Base-by-base conservation (phyloP, 2,888 invertebrate species). In the Cylindroiulus punctatus region DNA sequence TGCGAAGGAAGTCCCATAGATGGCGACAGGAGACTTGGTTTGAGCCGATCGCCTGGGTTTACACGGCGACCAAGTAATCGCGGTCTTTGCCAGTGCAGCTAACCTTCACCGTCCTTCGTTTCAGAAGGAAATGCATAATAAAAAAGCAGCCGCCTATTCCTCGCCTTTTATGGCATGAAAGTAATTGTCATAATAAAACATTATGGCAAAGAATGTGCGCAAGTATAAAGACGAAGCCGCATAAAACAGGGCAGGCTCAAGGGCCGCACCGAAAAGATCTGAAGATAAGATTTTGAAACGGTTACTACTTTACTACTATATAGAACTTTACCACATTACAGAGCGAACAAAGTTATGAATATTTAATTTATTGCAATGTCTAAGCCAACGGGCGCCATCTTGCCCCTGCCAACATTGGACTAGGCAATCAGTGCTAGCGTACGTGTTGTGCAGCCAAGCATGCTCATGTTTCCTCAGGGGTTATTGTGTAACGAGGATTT, bases 181-280 rank as follows among this genome's bases (percentile, higher is more conserved):
- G 57, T 65, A 65, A 65, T 65, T 65, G 57, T 65, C 57, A 65
- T 65, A 65, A 65, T 65, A 65, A 65, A 65, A 65, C 57, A 65
- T 65, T 65, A 65, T 65, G 57, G 57, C 57, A 65, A 22, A 12
- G 57, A 65, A 65, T 65, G 57, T 65, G 22, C 22, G 57, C 57
- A 65, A 65, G 57, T 19, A 65, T 65, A 65, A 65, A 65, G 57
- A 65, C 22, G 57, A 65, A 65, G 57, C 22, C 10, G 22, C 22
- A 26, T 65, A 26, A 22, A 22, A 65, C 22, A 22, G 22, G 57
- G 22, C 57, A 65, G 57, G 22, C 10, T 12, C 8, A 65, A 26
- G 22, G 22, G 22, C 10, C 5, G 22, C 22, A 22, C 22, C 57
- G 22, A 65, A 65, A 65, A 65, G 57, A 26, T 1, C 7, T 44